Conservation (phyloP, 2,113 vertebrate genomes). For the Anoplopoma fimbria region DNA sequence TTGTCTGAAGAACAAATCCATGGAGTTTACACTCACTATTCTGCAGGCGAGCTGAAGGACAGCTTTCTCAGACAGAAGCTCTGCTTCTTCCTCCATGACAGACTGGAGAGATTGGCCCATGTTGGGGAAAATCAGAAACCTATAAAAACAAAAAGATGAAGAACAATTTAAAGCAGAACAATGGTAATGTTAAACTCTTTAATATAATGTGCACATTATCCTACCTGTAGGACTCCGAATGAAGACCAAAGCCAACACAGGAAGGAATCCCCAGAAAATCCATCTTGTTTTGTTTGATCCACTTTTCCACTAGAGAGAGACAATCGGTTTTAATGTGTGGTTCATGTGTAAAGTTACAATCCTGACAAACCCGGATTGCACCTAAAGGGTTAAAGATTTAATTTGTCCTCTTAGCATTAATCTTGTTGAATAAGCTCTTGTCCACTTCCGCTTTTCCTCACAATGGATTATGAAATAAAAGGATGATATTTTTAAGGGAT, state of each 20-base stretch:
- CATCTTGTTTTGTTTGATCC: slow-evolving; percentile 86
- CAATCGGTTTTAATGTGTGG: background rate
- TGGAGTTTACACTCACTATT: slow-evolving; percentile 82
- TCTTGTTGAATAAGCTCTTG: background rate
- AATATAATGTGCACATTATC: slow-evolving; percentile 30
- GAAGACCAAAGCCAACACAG: slow-evolving; percentile 90
- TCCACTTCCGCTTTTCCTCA: slow-evolving; percentile 15
- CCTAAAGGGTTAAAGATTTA: background rate
- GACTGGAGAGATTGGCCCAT: slow-evolving; percentile 90
- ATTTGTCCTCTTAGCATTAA: background rate
- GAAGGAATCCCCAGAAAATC: slow-evolving; percentile 89
- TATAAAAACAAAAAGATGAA: slow-evolving; percentile 50
- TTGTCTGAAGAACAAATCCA: background rate
- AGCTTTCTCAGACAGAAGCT: slow-evolving; percentile 79
- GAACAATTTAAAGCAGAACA: background rate
- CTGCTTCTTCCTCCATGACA: slow-evolving; percentile 74
- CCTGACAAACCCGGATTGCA: background rate
- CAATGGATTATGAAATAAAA: background rate
- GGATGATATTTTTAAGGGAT: background rate
- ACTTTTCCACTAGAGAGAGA: slow-evolving; percentile 88
- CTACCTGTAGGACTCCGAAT: slow-evolving; percentile 90
- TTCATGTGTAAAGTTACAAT: background rate
- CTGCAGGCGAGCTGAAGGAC: slow-evolving; percentile 88
- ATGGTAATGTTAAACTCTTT: slow-evolving; percentile 44
- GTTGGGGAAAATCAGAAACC: slow-evolving; percentile 91